Conservation (phyloP, 2,888 invertebrate genomes). For the Clanis bilineata region DNA sequence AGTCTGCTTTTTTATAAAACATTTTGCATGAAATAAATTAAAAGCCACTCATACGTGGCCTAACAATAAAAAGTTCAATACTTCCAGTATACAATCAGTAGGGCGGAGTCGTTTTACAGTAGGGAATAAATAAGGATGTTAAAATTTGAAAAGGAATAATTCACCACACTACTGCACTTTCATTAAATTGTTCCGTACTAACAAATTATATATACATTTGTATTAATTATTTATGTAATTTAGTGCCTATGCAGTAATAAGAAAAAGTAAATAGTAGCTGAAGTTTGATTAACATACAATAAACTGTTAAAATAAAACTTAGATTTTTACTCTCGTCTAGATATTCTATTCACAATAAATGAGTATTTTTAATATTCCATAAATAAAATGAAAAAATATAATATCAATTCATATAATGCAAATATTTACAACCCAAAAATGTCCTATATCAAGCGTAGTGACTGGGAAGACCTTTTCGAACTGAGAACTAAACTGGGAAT, state of each 20-base stretch:
- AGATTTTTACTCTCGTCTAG: too few species aligned
- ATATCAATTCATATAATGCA: too few species aligned
- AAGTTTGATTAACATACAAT: too few species aligned
- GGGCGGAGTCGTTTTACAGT: neutral
- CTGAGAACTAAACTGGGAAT: conserved; percentile 5
- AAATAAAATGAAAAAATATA: neutral
- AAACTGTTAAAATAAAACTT: too few species aligned
- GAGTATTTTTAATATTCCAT: too few species aligned
- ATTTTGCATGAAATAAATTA: neutral
- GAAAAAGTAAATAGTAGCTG: too few species aligned
- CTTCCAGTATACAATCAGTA: neutral
- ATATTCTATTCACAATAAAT: too few species aligned
- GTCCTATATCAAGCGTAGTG: neutral
- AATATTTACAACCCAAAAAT: neutral
- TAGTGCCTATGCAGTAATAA: too few species aligned
- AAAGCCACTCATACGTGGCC: neutral
- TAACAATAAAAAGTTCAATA: neutral
- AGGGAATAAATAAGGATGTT: neutral
- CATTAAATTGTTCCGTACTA: neutral
- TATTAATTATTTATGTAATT: too few species aligned
- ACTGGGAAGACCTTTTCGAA: conserved; percentile 4
- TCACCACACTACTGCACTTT: neutral
- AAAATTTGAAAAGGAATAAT: neutral
- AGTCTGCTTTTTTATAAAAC: neutral
- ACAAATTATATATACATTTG: neutral